A percentile compares a stretch with the other conserved stretches of the same genome.
These are phyloP conservation scores for Poecile montanus DNA, from an alignment of 2,797 vertebrate genomes.

Conservation along the genomic window DNA sequence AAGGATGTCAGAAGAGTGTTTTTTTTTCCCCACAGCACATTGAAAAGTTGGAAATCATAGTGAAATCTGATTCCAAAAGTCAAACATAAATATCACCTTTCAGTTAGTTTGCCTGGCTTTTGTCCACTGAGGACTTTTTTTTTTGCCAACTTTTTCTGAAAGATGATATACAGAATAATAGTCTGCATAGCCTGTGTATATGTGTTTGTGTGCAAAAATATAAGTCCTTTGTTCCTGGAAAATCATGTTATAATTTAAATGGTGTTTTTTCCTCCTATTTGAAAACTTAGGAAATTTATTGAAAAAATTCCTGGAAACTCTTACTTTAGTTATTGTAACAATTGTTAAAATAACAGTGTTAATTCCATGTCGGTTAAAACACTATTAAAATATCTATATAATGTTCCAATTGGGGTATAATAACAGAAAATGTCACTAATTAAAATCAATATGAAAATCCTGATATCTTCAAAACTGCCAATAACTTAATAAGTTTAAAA, in stretches of 20 bases:
- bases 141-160: conserved; percentile 10
- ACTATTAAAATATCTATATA: not conserved
- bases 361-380: not conserved
- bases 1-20: not conserved
- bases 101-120: not conserved
- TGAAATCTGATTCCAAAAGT: not conserved
- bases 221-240: conserved; percentile 4
- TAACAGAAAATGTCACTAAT: not conserved
- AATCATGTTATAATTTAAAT: not conserved
- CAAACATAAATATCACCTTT: conserved; percentile 11
- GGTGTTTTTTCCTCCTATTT: not conserved
- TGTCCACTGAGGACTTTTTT: not conserved
- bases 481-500: not conserved
- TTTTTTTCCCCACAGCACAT: not conserved
- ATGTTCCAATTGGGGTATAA: not conserved
- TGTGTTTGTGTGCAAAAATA: not conserved
- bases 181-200: not conserved
- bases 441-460: conserved; percentile 35
- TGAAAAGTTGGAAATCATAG: not conserved
- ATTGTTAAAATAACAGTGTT: not conserved
- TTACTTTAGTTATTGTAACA: not conserved
- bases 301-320: not conserved
- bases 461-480: not conserved
- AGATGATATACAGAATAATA: conserved; percentile 1
- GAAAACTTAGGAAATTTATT: not conserved